Base-by-base conservation (phyloP, 1,140 invertebrate species). In the Dermatophagoides farinae region DNA sequence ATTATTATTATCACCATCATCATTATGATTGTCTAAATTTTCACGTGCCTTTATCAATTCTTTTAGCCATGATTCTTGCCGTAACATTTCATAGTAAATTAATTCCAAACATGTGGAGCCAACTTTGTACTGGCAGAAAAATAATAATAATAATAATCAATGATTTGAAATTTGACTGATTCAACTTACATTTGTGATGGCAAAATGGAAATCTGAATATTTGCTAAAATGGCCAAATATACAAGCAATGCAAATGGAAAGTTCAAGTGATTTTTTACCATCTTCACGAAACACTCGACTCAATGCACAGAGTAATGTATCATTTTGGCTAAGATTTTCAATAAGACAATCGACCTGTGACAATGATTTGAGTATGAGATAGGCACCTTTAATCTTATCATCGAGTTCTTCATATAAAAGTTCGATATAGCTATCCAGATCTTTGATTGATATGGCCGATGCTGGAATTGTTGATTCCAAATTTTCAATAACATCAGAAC, bases 201-300 rank as follows among this genome's bases (percentile, higher is more conserved):
- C 81, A 41, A 82, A 80, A 72, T 98, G 93, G 75, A 98, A 97
- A 68, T 89, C 82, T 65, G 83, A 83, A 70, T 93, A 97, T n/a
- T 85, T 86, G 12, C 92, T 96, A 71, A 98, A 93, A 70, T 88
- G 95, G 70, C 93, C 91, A 74, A 97, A 98, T 64, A 89, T 87
- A 70, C 91, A 91, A 62, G 96, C 83, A 69, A 98, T 90, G 72
- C 96, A 95, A 65, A 87, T 95, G 59, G 88, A 91, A 37, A 98
- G 72, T 71, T 97, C 91, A 67, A 96, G 84, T 71, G 88, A 96
- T 69, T 86, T 83, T 73, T 85, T 87, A 84, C 90, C 97, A 74
- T 98, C 93, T 77, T 99, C 95, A 67, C 92, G 77, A 43, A 97
- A 73, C 31, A 97, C 89, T 69, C 95, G 77, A 6, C 89, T 86